A percentile compares a stretch with the other conserved stretches of the same genome.
Evolutionary conservation across 2,888 invertebrate species (phyloP).

Genomic region (Monoplex corrugatus): DNA sequence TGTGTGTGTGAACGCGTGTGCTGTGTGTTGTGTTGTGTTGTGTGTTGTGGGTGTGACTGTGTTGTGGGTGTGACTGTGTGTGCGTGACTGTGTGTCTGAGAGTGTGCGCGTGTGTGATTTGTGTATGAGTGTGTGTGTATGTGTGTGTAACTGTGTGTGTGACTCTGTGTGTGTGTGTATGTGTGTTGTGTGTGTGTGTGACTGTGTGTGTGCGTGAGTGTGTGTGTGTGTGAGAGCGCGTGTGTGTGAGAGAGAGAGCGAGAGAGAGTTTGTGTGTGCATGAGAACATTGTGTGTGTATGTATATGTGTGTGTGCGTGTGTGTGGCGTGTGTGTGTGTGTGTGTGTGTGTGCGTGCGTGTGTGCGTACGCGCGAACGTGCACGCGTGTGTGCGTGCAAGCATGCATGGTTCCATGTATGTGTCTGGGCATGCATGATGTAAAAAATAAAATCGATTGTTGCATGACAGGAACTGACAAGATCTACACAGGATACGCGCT

Average conservation of each 20-base stretch:
- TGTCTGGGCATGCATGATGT: background rate
- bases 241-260: slow-evolving; percentile 15
- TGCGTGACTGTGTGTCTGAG: background rate
- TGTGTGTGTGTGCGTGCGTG: no score
- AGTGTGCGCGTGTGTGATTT: background rate
- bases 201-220: background rate
- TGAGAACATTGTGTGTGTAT: background rate
- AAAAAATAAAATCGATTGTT: no score
- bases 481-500: no score
- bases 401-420: background rate
- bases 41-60: no score
- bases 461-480: no score
- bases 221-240: slow-evolving; percentile 38
- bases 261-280: background rate
- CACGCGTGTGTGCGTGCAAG: no score
- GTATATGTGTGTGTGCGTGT: no score
- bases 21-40: no score
- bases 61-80: background rate
- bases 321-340: no score
- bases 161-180: background rate
- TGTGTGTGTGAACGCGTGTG: no score
- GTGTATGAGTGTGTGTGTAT: slow-evolving; percentile 10
- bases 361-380: no score
- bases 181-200: background rate
- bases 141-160: background rate